Conservation (phyloP, 2,113 vertebrate species). For the Neotoma lepida region DNA sequence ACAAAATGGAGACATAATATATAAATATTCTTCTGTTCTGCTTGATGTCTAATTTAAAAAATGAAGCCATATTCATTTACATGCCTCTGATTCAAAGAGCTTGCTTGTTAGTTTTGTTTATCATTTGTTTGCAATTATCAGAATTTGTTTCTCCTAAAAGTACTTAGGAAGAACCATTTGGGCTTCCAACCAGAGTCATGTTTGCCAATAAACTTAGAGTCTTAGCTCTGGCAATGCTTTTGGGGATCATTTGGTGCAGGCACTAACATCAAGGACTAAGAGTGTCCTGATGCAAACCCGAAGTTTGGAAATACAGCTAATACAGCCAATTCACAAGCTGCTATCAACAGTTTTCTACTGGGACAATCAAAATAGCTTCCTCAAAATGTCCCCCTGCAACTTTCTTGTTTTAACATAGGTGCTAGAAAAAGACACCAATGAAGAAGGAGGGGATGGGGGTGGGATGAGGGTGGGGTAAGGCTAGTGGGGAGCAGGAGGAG, state of each 20-base stretch:
- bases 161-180: conserved; percentile 62
- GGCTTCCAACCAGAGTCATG: conserved; percentile 16
- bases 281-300: not conserved
- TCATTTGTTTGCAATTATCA: conserved; percentile 74
- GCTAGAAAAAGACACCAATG: not conserved
- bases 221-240: conserved; percentile 63
- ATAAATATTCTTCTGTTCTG: conserved; percentile 52
- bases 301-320: not conserved
- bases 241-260: conserved; percentile 55
- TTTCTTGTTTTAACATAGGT: conserved; percentile 8
- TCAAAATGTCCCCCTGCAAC: conserved; percentile 16
- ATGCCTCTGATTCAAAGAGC: conserved; percentile 42
- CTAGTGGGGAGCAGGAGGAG: no score
- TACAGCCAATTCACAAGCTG: not conserved
- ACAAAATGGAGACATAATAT: not conserved
- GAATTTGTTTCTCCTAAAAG: conserved; percentile 67
- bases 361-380: not conserved
- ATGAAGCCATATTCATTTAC: conserved; percentile 44
- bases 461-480: no score
- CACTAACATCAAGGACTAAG: not conserved
- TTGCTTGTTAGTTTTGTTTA: conserved; percentile 48
- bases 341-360: conserved; percentile 35
- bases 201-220: conserved; percentile 63
- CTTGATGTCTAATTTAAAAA: conserved; percentile 49
- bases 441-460: not conserved